phyloP scores from a whole-genome alignment of 2,797 vertebrate genomes.

The Cheirogaleus major region DNA sequence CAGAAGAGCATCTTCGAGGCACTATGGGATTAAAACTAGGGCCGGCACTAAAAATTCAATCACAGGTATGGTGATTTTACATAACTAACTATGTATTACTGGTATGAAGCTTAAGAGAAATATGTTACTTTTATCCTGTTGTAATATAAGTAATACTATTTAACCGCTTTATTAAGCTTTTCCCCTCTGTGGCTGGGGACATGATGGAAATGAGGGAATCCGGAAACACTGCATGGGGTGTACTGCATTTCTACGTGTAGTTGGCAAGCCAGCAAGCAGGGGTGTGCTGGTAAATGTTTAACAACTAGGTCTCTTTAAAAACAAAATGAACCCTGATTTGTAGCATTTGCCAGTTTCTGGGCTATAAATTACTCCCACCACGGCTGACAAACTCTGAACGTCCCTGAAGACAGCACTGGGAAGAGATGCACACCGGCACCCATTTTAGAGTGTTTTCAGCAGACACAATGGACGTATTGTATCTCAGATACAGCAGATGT shows the following conservation, averaged over 20 bases:
- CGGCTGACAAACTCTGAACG: not conserved
- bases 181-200: not conserved
- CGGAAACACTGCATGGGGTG: not conserved
- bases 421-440: not conserved
- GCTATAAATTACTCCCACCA: not conserved
- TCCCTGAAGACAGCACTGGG: not conserved
- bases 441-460: not conserved
- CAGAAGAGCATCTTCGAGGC: slow-evolving; percentile 96
- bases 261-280: not conserved
- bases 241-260: not conserved
- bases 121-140: not conserved
- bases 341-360: not conserved
- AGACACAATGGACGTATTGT: not conserved
- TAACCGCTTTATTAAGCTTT: not conserved
- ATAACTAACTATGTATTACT: not conserved
- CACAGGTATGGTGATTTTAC: slow-evolving; percentile 89
- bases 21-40: slow-evolving; percentile 96
- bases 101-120: not conserved
- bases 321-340: not conserved
- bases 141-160: not conserved
- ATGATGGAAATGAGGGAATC: not conserved
- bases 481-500: not conserved
- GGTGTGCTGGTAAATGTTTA: not conserved
- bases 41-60: slow-evolving; percentile 95
- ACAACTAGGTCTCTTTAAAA: not conserved